These are phyloP conservation scores for Cotesia chilonis DNA, from an alignment of 1,140 invertebrate genomes.

Conservation along the genomic window DNA sequence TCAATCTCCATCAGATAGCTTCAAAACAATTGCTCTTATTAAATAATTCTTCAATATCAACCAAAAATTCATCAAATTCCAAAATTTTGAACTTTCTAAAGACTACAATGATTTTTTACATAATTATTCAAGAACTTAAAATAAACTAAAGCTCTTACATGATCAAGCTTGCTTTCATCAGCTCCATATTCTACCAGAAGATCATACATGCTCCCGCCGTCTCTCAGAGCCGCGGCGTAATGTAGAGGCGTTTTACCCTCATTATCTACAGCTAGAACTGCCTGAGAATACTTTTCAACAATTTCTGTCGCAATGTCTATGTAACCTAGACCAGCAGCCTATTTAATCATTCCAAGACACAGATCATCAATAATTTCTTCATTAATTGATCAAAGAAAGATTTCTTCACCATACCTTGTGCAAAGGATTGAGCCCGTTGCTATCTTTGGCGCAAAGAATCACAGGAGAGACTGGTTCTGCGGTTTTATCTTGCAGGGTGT, in stretches of 20 bases:
- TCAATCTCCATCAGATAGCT: too few relatives aligned
- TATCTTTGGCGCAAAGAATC: constrained; percentile 80
- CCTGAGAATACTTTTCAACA: constrained; percentile 74
- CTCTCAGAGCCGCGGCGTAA: constrained; percentile 82
- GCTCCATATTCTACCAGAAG: constrained; percentile 78
- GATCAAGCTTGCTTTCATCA: constrained; percentile 81
- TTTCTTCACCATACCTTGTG: constrained; percentile 74
- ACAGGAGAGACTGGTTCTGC: constrained; percentile 76
- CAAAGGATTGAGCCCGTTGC: constrained; percentile 80
- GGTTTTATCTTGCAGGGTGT: constrained; percentile 72
- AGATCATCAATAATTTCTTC: constrained; percentile 10
- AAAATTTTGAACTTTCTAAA: too few relatives aligned
- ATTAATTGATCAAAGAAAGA: constrained; percentile 14
- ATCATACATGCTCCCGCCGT: constrained; percentile 77
- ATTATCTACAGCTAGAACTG: constrained; percentile 75
- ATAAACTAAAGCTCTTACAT: constrained; percentile 69
- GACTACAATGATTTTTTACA: too few relatives aligned
- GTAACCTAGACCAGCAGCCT: constrained; percentile 84
- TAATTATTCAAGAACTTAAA: too few relatives aligned
- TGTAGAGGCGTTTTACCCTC: constrained; percentile 91
- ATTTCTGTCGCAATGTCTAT: constrained; percentile 78
- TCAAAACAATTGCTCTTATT: too few relatives aligned
- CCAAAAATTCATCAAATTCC: too few relatives aligned
- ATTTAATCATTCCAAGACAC: constrained; percentile 43
- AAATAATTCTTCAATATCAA: too few relatives aligned